Evolutionary conservation across 64 coral and sea anemone genomes (phyloP), one percentile per base, ranked within the genome.

Genomic region (Orbicella faveolata): DNA sequence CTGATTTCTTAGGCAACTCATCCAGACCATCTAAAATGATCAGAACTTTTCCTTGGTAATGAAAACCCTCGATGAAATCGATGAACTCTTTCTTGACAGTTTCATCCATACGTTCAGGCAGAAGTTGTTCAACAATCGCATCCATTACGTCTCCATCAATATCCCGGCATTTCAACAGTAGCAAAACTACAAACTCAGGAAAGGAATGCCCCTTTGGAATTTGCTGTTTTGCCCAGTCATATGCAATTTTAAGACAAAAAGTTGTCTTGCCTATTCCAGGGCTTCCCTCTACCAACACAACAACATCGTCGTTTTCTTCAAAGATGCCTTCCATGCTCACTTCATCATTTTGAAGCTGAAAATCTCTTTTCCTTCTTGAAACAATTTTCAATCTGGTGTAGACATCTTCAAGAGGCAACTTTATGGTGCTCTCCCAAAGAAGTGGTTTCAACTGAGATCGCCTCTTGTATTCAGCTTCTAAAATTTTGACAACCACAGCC

Each of bases 191-290:
- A 33, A 89, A 63, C 8, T 62, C 25, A 33, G 87, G 87, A n/a
- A 77, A 77, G 1, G 87, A 65, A 78, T 3, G n/a, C 7, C 39
- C 51, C 0, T 2, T 44, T 61, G 74, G 53, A 4, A 78, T 77
- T 62, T 89, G 77, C 3, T 78, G 12, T 33, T 66, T 59, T 8
- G 70, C 75, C 87, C 87, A 89, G 59, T 89, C 87, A 20, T 89
- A 63, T 1, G 87, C 74, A 39, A 89, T 53, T 61, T 89, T 89
- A 53, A 76, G 73, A 39, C 87, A 77, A 77, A 89, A 76, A 52
- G 87, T 89, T 18, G 87, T 76, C 51, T 89, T 89, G 7, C 87
- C 87, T 17, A 65, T 77, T 76, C 87, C 87, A 62, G 87, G 87
- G n/a, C 25, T 75, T 36, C 87, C 84, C 48, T 87, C 66, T 20